Evolutionary conservation across 2,888 invertebrate species (phyloP), one percentile per base, ranked within the genome.

Genomic region (Lasioglossum leucozonium): DNA sequence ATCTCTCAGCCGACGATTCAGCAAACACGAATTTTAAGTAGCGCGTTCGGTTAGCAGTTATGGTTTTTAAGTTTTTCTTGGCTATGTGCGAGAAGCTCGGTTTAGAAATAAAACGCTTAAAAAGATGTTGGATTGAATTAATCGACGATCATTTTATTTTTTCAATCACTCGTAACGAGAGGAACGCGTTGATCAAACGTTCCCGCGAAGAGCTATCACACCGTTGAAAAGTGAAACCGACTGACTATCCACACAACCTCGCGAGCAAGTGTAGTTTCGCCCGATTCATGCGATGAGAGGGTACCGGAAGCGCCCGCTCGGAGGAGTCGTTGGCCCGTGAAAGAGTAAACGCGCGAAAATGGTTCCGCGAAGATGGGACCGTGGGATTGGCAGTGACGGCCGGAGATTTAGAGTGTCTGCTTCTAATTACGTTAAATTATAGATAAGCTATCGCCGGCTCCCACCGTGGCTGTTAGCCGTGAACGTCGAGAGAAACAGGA

Each of bases 261-360:
- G 8, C 51, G 22, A 51, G 51, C 51, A 0, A 51, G 22, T 22
- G 10, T 51, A 22, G 51, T 51, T 51, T 51, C 22, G 51, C 6
- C 10, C 1, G 51, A n/a, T n/a, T 22, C n/a, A 1, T 51, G 22
- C 11, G 55, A 58, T 10, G 26, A n/a, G 13, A 26, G 26, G 58
- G 13, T 51, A 51, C 22, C 47, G 58, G 26, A 26, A 13, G 26
- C 30, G 13, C 13, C 26, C 58, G 11, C 13, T 58, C 26, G 58
- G 58, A 26, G 0, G 58, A 26, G 26, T 26, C 26, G 58, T 65
- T 30, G 8, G 30, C 34, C 65, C 65, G 65, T 34, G 40, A 30
- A 44, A 47, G 37, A n/a, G 47, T 72, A 78, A 65, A 81, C 55
- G 55, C 69, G 18, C 10, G 37, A 44, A 30, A 37, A 58, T 71